phyloP scores from a whole-genome alignment of 2,888 invertebrate genomes.

The Perithous albicinctus region DNA sequence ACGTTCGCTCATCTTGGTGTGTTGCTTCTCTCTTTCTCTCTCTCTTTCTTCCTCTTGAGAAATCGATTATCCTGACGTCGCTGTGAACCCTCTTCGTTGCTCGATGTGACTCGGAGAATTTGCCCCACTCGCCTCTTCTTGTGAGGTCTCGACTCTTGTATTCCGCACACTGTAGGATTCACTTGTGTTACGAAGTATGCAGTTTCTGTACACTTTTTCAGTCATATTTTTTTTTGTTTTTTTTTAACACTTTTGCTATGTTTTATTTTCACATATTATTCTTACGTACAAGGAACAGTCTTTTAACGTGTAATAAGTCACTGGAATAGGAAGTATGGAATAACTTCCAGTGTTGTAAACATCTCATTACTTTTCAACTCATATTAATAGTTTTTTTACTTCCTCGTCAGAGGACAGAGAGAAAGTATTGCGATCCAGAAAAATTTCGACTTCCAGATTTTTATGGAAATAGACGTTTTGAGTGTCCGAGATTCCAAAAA shows the following conservation, averaged over 20 bases:
- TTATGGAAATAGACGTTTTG: too few relatives aligned
- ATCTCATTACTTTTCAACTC: too few relatives aligned
- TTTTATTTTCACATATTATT: not conserved
- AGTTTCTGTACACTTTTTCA: not conserved
- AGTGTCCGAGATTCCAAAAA: too few relatives aligned
- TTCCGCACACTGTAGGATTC: not conserved
- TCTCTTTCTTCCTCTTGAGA: constrained; percentile 42
- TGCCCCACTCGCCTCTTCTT: constrained; percentile 54
- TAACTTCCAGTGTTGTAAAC: too few relatives aligned
- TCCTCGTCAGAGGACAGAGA: too few relatives aligned
- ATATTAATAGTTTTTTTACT: too few relatives aligned
- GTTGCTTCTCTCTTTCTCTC: constrained; percentile 3
- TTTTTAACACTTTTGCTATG: not conserved
- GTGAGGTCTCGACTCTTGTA: constrained; percentile 56
- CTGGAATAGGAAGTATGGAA: too few relatives aligned
- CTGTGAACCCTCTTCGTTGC: constrained; percentile 49
- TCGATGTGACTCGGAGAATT: constrained; percentile 47
- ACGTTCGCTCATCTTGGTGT: constrained; percentile 35
- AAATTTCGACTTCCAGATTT: too few relatives aligned
- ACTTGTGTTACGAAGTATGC: not conserved
- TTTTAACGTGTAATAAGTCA: too few relatives aligned
- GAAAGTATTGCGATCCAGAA: too few relatives aligned
- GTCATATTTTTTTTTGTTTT: too few relatives aligned
- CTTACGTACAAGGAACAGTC: not conserved
- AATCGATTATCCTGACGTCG: constrained; percentile 63